Conservation (phyloP, 2,888 invertebrate species). For the Drosophila parthenogenetica region DNA sequence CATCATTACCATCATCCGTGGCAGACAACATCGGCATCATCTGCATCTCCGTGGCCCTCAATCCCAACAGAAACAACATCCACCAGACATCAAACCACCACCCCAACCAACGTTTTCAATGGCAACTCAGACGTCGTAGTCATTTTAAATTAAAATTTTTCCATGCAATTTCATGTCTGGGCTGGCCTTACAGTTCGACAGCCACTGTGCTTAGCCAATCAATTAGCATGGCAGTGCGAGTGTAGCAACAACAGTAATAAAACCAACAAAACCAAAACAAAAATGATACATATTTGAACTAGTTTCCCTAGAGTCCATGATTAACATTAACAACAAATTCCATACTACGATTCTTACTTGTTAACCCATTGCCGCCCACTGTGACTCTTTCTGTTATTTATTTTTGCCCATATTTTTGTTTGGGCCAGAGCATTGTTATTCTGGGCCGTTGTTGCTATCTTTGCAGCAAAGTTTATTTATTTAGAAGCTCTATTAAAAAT, state of each 20-base stretch:
- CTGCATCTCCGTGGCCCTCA: constrained; percentile 36
- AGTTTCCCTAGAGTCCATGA: constrained; percentile 61
- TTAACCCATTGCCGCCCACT: constrained; percentile 76
- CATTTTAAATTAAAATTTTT: constrained; percentile 63
- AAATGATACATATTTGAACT: constrained; percentile 61
- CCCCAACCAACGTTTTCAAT: constrained; percentile 6
- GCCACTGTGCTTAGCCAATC: constrained; percentile 47
- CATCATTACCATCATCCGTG: constrained; percentile 44
- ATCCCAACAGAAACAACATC: constrained; percentile 17
- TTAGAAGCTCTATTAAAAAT: constrained; percentile 27
- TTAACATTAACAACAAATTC: constrained; percentile 19
- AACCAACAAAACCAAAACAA: constrained; percentile 44
- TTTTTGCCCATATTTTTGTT: constrained; percentile 23
- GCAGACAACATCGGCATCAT: constrained; percentile 42
- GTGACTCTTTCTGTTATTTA: constrained; percentile 36
- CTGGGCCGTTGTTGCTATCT: constrained; percentile 75
- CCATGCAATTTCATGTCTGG: constrained; percentile 61
- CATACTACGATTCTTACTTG: constrained; percentile 2
- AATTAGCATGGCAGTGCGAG: constrained; percentile 69
- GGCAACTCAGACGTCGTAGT: constrained; percentile 22
- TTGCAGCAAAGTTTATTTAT: constrained; percentile 40
- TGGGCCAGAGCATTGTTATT: constrained; percentile 66
- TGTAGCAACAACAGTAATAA: constrained; percentile 43
- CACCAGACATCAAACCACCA: constrained; percentile 4
- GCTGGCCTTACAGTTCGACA: constrained; percentile 67